phyloP scores from a whole-genome alignment of 2,888 invertebrate genomes.

The Thalpophila matura region DNA sequence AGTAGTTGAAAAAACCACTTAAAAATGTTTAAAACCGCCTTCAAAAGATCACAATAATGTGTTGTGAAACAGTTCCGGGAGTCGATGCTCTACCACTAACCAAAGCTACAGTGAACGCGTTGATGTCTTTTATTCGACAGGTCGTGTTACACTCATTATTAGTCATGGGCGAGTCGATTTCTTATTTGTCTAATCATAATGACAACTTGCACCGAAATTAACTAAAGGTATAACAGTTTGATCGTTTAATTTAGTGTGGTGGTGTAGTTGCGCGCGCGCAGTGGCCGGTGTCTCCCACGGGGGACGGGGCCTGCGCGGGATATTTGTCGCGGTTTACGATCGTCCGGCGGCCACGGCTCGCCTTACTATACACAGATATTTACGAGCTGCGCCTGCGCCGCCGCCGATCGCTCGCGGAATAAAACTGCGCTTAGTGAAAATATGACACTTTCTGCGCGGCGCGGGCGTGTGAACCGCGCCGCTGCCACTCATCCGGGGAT shows the following conservation, averaged over 20 bases:
- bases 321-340: slow-evolving; percentile 32
- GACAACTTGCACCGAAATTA: not conserved
- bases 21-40: too few species aligned
- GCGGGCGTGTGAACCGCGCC: slow-evolving; percentile 52
- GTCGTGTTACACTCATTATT: not conserved
- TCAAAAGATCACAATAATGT: too few species aligned
- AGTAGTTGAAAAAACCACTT: too few species aligned
- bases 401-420: slow-evolving; percentile 42
- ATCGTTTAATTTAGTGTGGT: too few species aligned
- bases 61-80: too few species aligned
- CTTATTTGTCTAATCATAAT: not conserved
- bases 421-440: slow-evolving; percentile 61
- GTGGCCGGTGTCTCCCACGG: slow-evolving; percentile 16
- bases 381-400: slow-evolving; percentile 45
- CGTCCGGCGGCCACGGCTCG: slow-evolving; percentile 11
- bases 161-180: not conserved
- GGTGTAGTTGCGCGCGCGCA: not conserved
- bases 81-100: too few species aligned
- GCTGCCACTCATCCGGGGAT: slow-evolving; percentile 44
- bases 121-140: slow-evolving; percentile 65
- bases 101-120: slow-evolving; percentile 61
- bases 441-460: slow-evolving; percentile 51
- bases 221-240: not conserved
- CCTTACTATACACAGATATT: slow-evolving; percentile 28
- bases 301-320: not conserved